These are phyloP conservation scores for Nipponacmea schrenckii DNA, from an alignment of 2,888 invertebrate species.

Conservation along the genomic window DNA sequence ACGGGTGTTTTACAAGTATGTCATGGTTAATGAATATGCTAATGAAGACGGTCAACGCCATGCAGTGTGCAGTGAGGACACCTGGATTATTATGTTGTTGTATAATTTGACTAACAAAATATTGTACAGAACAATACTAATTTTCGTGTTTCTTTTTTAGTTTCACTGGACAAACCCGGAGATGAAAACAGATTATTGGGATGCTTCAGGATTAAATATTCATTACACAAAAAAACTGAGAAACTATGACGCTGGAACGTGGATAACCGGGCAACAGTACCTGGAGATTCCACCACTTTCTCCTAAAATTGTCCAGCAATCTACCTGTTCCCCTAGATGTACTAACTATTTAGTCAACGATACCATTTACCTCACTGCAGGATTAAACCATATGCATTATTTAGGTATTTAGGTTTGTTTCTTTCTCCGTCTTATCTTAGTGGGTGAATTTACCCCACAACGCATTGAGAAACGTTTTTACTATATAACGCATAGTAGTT, in stretches of 20 bases:
- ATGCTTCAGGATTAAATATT: slow-evolving; percentile 40
- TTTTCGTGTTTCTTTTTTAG: slow-evolving; percentile 22
- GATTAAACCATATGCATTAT: slow-evolving; percentile 33
- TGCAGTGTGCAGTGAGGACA: no score
- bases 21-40: no score
- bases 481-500: no score
- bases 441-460: no score
- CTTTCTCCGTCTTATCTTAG: background rate
- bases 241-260: slow-evolving; percentile 33
- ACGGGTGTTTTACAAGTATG: no score
- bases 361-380: slow-evolving; percentile 27
- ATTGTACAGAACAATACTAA: background rate
- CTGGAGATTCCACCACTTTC: slow-evolving; percentile 39
- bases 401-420: slow-evolving; percentile 29
- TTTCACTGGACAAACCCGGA: slow-evolving; percentile 48
- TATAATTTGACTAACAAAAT: no score
- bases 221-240: slow-evolving; percentile 40
- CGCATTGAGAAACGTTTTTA: no score
- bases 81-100: no score
- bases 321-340: slow-evolving; percentile 23
- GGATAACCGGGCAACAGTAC: slow-evolving; percentile 37
- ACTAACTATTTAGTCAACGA: slow-evolving; percentile 20
- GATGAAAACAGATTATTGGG: slow-evolving; percentile 23
- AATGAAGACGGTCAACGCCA: no score
- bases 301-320: background rate